Evolutionary conservation across 1,140 invertebrate species (phyloP).

Genomic region (Hydropsyche tenuis): DNA sequence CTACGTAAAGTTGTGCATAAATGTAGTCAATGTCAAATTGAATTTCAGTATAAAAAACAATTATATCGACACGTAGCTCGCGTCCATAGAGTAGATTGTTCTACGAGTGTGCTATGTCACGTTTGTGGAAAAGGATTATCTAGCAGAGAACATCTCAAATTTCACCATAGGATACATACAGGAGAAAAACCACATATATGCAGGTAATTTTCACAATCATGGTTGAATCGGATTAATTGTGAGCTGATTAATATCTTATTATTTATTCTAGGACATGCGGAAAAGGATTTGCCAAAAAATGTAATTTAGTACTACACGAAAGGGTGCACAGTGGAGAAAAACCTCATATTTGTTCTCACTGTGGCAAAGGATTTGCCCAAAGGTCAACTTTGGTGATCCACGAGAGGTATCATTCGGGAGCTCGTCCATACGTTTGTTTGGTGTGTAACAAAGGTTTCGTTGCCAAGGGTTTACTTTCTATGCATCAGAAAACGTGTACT

Average conservation of each 20-base stretch:
- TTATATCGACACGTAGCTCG: conserved; percentile 66
- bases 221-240: background rate
- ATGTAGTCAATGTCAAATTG: conserved; percentile 58
- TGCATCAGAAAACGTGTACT: conserved; percentile 63
- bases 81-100: conserved; percentile 64
- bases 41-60: conserved; percentile 61
- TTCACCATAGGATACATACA: conserved; percentile 74
- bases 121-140: conserved; percentile 82
- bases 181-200: conserved; percentile 77
- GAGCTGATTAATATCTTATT: conserved; percentile 25
- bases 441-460: conserved; percentile 73
- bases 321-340: conserved; percentile 71
- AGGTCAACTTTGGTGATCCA: conserved; percentile 78
- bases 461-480: conserved; percentile 68
- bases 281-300: conserved; percentile 70
- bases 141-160: conserved; percentile 72
- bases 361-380: conserved; percentile 81
- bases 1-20: conserved; percentile 54
- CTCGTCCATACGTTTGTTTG: conserved; percentile 75
- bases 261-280: conserved; percentile 65
- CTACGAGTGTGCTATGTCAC: conserved; percentile 68
- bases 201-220: conserved; percentile 53
- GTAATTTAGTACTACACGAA: conserved; percentile 68
- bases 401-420: conserved; percentile 76
- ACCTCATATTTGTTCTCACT: conserved; percentile 71